Percentiles rank a stretch among this genome's conserved stretches.
phyloP scores from a whole-genome alignment of 2,113 vertebrate genomes.

The Toxotes jaculatrix region DNA sequence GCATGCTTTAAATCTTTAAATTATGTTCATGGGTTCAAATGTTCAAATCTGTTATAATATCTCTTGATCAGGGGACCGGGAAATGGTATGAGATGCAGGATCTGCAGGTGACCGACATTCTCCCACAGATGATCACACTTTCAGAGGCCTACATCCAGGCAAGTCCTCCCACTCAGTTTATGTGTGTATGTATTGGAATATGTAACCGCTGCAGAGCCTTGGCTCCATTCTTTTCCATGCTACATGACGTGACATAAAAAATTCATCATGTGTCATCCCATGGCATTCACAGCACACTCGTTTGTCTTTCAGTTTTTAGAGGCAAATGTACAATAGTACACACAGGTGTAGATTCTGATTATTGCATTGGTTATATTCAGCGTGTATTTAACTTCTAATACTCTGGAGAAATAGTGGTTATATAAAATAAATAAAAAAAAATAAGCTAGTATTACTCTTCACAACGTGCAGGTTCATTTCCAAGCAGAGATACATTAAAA shows the following conservation, averaged over 20 bases:
- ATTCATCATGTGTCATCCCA: neutral
- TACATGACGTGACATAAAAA: neutral
- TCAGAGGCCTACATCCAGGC: constrained; percentile 99
- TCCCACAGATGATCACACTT: constrained; percentile 98
- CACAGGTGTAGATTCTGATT: neutral
- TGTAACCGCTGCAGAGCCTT: neutral
- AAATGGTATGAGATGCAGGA: constrained; percentile 99
- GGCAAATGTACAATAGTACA: neutral
- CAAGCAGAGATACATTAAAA: too few relatives aligned
- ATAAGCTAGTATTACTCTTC: too few relatives aligned
- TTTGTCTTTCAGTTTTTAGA: neutral
- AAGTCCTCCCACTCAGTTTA: constrained; percentile 22
- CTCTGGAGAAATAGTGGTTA: too few relatives aligned
- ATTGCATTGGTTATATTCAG: neutral
- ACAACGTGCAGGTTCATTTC: too few relatives aligned
- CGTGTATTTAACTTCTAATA: too few relatives aligned
- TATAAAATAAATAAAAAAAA: too few relatives aligned
- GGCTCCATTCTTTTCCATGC: neutral
- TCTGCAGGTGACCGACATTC: constrained; percentile 95
- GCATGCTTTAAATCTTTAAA: neutral
- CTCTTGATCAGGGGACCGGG: constrained; percentile 89
- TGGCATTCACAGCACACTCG: neutral
- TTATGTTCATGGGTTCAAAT: neutral
- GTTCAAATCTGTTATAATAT: neutral
- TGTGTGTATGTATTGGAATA: neutral